Evolutionary conservation across 1,140 invertebrate species (phyloP), one percentile per base, ranked within the genome.

Genomic region (Tribolium madens): DNA sequence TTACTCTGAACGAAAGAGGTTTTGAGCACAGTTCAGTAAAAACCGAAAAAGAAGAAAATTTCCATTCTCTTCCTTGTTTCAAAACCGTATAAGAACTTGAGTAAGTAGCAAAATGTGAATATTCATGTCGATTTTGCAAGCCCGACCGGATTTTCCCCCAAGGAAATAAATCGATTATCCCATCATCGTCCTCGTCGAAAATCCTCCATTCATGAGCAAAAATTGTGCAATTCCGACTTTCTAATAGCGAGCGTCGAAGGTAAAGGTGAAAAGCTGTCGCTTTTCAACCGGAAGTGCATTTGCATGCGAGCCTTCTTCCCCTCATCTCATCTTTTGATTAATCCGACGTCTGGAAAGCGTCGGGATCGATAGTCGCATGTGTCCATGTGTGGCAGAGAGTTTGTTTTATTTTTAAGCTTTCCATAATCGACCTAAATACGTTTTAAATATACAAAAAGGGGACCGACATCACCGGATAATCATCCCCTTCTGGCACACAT

Each of bases 281-380:
- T 33, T n/a, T 42, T 33, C 1, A 33, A 18, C 57, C 57, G 57
- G 57, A 64, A 64, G 57, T 64, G 57, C 57, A 64, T 64, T 64
- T 15, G 57, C 57, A 64, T 33, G 57, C 57, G 57, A 64, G 13
- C 57, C n/a, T 33, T 2, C 17, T 3, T 13, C 57, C 21, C 21
- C n/a, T 64, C 26, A 57, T 57, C 52, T 21, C 57, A 64, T 64
- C 57, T 64, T 15, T 33, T 18, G n/a, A 64, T 64, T 64, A 64
- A 57, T 57, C 52, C 52, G 57, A 33, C 57, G 57, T 64, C 57
- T 64, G 57, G 57, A 64, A 36, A 33, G 26, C 57, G 57, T 64
- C 57, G 33, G 57, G 57, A 64, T 64, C 57, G 17, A 64, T 64
- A 64, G 26, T 31, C 12, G n/a, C 1, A 21, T n/a, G 26, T n/a